Base-by-base conservation (phyloP, 1,140 invertebrate genomes). In the Dreissena rostriformis region DNA sequence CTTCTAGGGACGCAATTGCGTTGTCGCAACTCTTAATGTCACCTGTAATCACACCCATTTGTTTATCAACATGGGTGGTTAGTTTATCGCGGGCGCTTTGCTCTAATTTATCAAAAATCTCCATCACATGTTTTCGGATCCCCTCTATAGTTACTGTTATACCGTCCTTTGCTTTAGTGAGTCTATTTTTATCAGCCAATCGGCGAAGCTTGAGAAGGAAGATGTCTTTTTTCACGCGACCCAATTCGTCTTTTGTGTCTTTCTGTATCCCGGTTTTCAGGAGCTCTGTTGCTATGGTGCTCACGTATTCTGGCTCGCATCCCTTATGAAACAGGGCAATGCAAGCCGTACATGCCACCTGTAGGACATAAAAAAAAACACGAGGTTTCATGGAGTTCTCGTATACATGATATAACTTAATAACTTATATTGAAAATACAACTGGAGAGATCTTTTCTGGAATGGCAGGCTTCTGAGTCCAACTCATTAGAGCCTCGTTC, bases 271-370 rank as follows among this genome's bases (percentile, higher is more conserved):
- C n/a, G 0, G 79, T 49, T 52, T 82, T 82, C 51, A 52, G 39
- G 6, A 82, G 26, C 0, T 61, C 79, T 65, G 17, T 28, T 6
- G 52, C 52, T 61, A 29, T 49, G 24, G 72, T 82, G 24, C 39
- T 51, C 24, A 82, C 52, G 29, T 82, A 61, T 28, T 70, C 79
- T 52, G 68, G 49, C 11, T 28, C 53, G 24, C 79, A 82, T 26
- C 63, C 79, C 67, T 82, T 82, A 39, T 82, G 79, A 12, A 65
- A 39, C 14, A 66, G 24, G 17, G 79, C 79, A 8, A 82, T 66
- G 61, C 79, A 82, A 10, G 70, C 79, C 15, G 79, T 52, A 63
- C 79, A 82, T 2, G 68, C 79, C 22, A 82, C 57, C 57, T 61
- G 57, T 6, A 39, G 39, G 39, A 39, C 2, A 39, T 39, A 8